Conservation (phyloP, 2,888 invertebrate species). For the Drosophila mulleri region DNA sequence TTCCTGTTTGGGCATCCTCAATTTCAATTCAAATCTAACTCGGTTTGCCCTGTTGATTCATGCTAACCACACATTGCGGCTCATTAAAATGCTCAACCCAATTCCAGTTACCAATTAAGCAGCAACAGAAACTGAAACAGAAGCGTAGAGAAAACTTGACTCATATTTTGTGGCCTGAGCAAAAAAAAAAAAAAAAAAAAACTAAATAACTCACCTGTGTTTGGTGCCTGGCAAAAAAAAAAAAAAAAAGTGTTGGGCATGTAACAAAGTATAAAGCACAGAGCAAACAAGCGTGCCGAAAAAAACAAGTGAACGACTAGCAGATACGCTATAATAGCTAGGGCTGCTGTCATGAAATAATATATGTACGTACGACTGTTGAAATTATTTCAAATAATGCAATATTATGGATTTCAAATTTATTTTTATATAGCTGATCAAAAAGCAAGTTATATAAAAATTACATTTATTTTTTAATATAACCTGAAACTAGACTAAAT, state of each 20-base stretch:
- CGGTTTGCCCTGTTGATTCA: conserved; percentile 37
- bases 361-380: background rate
- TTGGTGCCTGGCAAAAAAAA: conserved; percentile 18
- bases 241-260: conserved; percentile 40
- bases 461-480: too few species aligned
- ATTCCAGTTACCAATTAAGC: conserved; percentile 71
- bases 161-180: conserved; percentile 52
- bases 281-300: background rate
- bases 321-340: background rate
- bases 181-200: background rate
- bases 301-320: background rate
- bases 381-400: background rate
- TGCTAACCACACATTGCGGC: conserved; percentile 36
- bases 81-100: conserved; percentile 70
- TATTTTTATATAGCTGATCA: too few species aligned
- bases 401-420: too few species aligned
- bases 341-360: background rate
- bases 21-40: conserved; percentile 43
- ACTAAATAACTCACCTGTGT: conserved; percentile 26
- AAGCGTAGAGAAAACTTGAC: conserved; percentile 55
- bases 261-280: conserved; percentile 21
- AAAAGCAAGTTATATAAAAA: too few species aligned
- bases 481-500: too few species aligned
- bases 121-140: conserved; percentile 16
- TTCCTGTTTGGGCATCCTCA: conserved; percentile 44